Evolutionary conservation across 2,113 vertebrate species (phyloP).

Genomic region (Thinocorus orbignyianus): DNA sequence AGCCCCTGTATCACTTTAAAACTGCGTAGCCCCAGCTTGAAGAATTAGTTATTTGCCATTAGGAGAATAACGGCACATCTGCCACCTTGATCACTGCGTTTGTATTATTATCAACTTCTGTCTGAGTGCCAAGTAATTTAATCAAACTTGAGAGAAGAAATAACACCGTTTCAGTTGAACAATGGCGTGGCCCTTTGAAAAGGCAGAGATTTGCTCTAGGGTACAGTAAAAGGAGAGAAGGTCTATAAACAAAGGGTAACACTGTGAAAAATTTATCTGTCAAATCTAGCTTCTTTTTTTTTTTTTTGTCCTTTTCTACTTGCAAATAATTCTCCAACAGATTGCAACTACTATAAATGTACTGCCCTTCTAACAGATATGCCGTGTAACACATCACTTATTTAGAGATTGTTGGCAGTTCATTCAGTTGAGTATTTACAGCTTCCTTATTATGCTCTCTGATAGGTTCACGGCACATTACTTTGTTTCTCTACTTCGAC

Average conservation of each 20-base stretch:
- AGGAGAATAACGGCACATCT: conserved; percentile 52
- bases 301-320: background rate
- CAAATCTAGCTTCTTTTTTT: background rate
- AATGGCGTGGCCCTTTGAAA: conserved; percentile 55
- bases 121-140: conserved; percentile 52
- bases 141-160: conserved; percentile 61
- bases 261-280: conserved; percentile 47
- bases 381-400: background rate
- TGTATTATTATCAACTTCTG: conserved; percentile 40
- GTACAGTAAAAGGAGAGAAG: conserved; percentile 36
- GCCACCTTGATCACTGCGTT: conserved; percentile 47
- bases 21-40: background rate
- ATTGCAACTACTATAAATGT: background rate
- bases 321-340: conserved; percentile 28
- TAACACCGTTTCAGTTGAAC: conserved; percentile 46
- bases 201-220: conserved; percentile 50
- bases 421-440: background rate
- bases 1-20: background rate
- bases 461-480: background rate
- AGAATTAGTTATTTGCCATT: conserved; percentile 23
- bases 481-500: background rate
- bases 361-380: background rate
- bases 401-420: background rate
- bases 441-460: background rate
- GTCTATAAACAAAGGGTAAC: conserved; percentile 53